Evolutionary conservation across 2,888 invertebrate species (phyloP), one percentile per base, ranked within the genome.

Genomic region (Oasisia sp.): DNA sequence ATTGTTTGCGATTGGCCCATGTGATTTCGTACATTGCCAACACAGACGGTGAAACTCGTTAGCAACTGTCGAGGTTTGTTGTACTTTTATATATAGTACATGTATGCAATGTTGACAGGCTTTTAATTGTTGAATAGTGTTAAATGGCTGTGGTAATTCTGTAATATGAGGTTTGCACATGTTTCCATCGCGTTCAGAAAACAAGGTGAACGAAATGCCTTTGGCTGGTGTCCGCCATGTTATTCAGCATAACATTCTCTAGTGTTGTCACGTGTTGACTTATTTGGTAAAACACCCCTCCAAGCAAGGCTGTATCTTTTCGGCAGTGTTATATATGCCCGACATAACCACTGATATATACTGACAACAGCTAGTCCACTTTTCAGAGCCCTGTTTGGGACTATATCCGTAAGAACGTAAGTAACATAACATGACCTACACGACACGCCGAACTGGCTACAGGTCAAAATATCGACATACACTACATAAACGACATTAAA

Each of bases 1-100:
- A 74, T 74, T 74, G 74, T 74, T 74, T 74, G 74, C 74, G 74
- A 74, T 74, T 74, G 74, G 74, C 74, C 74, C 74, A 74, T 74
- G 74, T 74, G 74, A 74, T 74, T 74, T 74, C 74, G 74, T 74
- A 74, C 74, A 74, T 74, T 74, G 74, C 74, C 74, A 74, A 74
- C 74, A 74, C 74, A 74, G 74, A 74, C 74, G 74, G 74, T 74
- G 74, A 74, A 74, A 74, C 27, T 74, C 74, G 74, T 74, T 74
- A 74, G 74, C 74, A 74, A 74, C 74, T 74, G 74, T 74, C 74
- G 74, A 74, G 74, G 74, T 74, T 74, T 74, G 74, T 74, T 74
- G 74, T 74, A 74, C 74, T 74, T 74, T 74, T 74, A 74, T 74
- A n/a, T 74, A 74, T 74, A n/a, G 74, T 74, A 74, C 74, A 74